Conservation (phyloP, 37 sponge, comb jelly and placozoan genomes). For the Eunapius fragilis region DNA sequence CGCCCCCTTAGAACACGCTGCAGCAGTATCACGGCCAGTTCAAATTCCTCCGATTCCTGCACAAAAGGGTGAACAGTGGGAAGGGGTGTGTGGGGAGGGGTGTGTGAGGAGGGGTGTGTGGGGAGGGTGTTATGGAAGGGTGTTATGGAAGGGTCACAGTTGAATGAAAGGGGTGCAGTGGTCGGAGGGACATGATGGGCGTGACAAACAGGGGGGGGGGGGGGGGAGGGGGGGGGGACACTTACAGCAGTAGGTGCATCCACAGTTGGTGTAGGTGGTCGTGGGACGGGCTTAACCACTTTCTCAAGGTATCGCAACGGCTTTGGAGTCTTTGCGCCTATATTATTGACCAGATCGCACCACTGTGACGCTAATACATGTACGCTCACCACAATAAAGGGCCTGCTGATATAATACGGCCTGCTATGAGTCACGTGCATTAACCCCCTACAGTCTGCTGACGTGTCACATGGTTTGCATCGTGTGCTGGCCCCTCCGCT, state of each 20-base stretch:
- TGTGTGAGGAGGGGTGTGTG: not conserved
- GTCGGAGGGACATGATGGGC: too few species aligned
- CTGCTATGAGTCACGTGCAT: too few species aligned
- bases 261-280: conserved; percentile 94
- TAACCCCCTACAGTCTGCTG: too few species aligned
- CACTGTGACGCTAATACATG: too few species aligned
- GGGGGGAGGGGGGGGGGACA: not conserved
- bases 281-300: conserved; percentile 89
- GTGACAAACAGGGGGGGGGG: not conserved
- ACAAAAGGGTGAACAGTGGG: not conserved
- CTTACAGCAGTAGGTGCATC: conserved; percentile 29
- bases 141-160: too few species aligned
- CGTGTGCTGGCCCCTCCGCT: too few species aligned
- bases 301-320: conserved; percentile 84
- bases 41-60: conserved; percentile 76
- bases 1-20: conserved; percentile 92
- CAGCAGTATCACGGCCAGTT: conserved; percentile 82
- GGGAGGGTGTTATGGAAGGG: too few species aligned
- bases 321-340: conserved; percentile 49
- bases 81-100: not conserved
- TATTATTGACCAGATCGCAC: not conserved
- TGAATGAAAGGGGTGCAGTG: too few species aligned
- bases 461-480: too few species aligned
- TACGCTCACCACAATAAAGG: too few species aligned
- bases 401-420: too few species aligned